These are phyloP conservation scores for Paracyclopina nana DNA, from an alignment of 1,140 invertebrate species.

Conservation along the genomic window DNA sequence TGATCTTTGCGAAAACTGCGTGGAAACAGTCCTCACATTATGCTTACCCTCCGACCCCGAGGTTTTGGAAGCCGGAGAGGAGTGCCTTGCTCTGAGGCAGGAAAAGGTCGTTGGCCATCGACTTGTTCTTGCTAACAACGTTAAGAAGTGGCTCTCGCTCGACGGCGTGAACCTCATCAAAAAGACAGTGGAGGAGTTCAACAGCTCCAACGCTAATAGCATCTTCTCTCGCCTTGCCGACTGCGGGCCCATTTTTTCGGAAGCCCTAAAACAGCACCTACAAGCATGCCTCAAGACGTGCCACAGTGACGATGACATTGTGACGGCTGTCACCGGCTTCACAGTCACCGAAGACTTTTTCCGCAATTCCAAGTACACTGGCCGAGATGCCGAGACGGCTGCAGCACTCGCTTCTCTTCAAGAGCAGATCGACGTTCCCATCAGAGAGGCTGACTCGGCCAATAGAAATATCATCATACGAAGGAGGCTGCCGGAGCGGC, in stretches of 20 bases:
- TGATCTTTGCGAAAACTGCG: slow-evolving; percentile 11
- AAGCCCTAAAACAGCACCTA: neutral
- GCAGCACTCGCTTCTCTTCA: neutral
- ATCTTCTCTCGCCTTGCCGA: no score
- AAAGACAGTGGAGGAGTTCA: slow-evolving; percentile 3
- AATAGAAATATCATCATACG: no score
- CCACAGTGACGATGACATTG: neutral
- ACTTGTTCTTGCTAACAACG: slow-evolving; percentile 13
- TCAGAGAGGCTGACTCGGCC: neutral
- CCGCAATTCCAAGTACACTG: neutral
- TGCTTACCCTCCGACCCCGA: slow-evolving; percentile 13
- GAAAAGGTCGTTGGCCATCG: slow-evolving; percentile 5
- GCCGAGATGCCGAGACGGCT: neutral
- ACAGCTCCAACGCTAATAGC: neutral
- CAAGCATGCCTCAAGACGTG: neutral
- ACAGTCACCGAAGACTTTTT: slow-evolving; percentile 1
- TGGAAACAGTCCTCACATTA: slow-evolving; percentile 5
- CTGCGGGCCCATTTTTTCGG: neutral
- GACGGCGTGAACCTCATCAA: slow-evolving; percentile 7
- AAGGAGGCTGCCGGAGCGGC: no score
- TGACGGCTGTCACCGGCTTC: slow-evolving; percentile 1
- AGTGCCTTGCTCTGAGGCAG: neutral
- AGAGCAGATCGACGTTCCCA: neutral
- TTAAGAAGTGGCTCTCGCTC: slow-evolving; percentile 4
- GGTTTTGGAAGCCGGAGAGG: neutral